Base-by-base conservation (phyloP, 2,888 invertebrate genomes). In the Acleris laterana region DNA sequence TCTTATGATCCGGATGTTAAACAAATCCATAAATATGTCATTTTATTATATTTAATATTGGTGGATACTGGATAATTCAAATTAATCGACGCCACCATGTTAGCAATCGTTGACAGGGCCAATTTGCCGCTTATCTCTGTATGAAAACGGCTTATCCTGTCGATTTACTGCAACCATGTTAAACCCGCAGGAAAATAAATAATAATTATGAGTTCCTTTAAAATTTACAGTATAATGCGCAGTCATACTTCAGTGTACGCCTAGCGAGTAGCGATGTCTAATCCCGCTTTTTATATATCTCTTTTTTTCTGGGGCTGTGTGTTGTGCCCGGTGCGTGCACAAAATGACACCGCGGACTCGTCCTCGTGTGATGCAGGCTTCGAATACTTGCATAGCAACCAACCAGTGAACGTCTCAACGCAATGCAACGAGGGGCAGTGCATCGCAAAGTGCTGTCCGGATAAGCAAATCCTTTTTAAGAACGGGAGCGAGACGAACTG, bases 391-490 rank as follows among this genome's bases (percentile, higher is more conserved):
- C 11, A 38, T 11, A 53, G 32, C 11, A 38, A 38, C 11, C 11
- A 19, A 19, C 13, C 20, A 42, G 50, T 59, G 20, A 42, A 20
- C 0, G 25, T 38, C n/a, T 11, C 32, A 50, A n/a, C 42, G 5
- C 19, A 38, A 3, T 59, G 59, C 38, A 50, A 22, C n/a, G 22
- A 50, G 16, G 25, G 5, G n/a, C 22, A 38, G 4, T 61, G 60
- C 22, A 22, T 61, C 11, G 44, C 25, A 13, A 61, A 61, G 22
- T 61, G 60, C 25, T 61, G 60, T 28, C 60, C 51, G 7, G 17
- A 16, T 25, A 25, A 52, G 13, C 25, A 61, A 61, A 44, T 61
- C 17, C 17, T 61, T 13, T 13, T 52, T 2, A 51, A 11, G 13
- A 28, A 52, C n/a, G 7, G 6, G 6, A 25, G 17, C 13, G 1